Evolutionary conservation across 2,888 invertebrate genomes (phyloP).

Genomic region (Diplazon laetatorius): DNA sequence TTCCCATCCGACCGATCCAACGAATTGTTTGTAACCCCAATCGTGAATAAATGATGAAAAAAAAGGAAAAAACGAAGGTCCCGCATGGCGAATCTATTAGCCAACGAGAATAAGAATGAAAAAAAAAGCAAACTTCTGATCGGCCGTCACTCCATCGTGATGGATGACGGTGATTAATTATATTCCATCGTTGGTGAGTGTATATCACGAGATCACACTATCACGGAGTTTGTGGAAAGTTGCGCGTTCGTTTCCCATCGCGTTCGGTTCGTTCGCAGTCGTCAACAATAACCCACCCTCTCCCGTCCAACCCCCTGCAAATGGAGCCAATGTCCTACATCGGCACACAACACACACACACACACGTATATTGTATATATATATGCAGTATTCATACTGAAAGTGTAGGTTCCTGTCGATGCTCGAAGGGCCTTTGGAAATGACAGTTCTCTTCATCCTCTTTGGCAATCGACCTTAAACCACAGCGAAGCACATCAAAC

Average conservation of each 20-base stretch:
- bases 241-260: conserved; percentile 30
- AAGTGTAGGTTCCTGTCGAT: neutral
- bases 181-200: conserved; percentile 71
- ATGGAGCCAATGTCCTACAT: conserved; percentile 37
- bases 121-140: conserved; percentile 73
- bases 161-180: conserved; percentile 81
- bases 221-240: conserved; percentile 12
- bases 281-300: conserved; percentile 25
- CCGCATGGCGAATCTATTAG: conserved; percentile 49
- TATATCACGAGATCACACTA: conserved; percentile 43
- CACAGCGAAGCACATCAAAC: conserved; percentile 25
- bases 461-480: conserved; percentile 29
- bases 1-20: conserved; percentile 21
- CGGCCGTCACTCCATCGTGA: conserved; percentile 73
- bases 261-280: conserved; percentile 20
- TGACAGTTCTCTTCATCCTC: conserved; percentile 20
- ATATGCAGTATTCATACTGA: neutral
- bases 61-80: conserved; percentile 10
- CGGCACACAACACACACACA: too few relatives aligned
- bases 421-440: conserved; percentile 17
- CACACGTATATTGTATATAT: neutral
- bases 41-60: neutral
- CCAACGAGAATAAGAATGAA: too few relatives aligned
- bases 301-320: conserved; percentile 27
- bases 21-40: conserved; percentile 7